Base-by-base conservation (phyloP, 2,888 invertebrate genomes). In the Melanargia galathea region DNA sequence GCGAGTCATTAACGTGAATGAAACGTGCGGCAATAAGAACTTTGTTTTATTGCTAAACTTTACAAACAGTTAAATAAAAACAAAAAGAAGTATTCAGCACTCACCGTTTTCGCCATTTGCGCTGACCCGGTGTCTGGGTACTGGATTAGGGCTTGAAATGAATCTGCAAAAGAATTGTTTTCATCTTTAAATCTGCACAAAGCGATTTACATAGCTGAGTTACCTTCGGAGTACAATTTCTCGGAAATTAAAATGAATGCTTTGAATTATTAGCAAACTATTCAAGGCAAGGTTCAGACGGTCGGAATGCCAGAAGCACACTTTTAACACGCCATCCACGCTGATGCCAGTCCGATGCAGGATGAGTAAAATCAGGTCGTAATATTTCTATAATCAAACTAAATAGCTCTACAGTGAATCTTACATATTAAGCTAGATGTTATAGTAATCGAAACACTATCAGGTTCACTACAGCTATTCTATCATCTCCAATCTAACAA, bases 71-170 rank as follows among this genome's bases (percentile, higher is more conserved):
- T 82, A 84, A 86, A 86, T 86, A 86, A 84, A 89, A 88, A 84
- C 82, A 84, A 83, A 48, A 79, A 73, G 83, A 35, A 83, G 78
- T 79, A 74, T 80, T 81, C 75, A 77, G 74, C 83, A 94, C 95
- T 94, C 88, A 96, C 96, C 92, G 95, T 93, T 94, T 99, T 99
- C 81, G 99, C 99, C 79, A 97, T 95, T 92, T 98, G 98, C 74
- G 99, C 99, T 74, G 98, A 96, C 82, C 97, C 95, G 70, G 98
- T 97, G 92, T 99, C 99, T 75, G 98, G 97, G 92, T 98, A 99
- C 93, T 99, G 99, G 89, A 99, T 98, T 83, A 99, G 95, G 72
- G 99, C 99, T 95, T 99, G 97, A 94, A 98, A 98, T 92, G 97
- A 96, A 93, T 96, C 97, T 97, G 94, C 73, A 93, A 93, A 82